Percentiles rank a stretch among this genome's conserved stretches.
Conservation (phyloP, 2,888 invertebrate species). For the Tinea trinotella region DNA sequence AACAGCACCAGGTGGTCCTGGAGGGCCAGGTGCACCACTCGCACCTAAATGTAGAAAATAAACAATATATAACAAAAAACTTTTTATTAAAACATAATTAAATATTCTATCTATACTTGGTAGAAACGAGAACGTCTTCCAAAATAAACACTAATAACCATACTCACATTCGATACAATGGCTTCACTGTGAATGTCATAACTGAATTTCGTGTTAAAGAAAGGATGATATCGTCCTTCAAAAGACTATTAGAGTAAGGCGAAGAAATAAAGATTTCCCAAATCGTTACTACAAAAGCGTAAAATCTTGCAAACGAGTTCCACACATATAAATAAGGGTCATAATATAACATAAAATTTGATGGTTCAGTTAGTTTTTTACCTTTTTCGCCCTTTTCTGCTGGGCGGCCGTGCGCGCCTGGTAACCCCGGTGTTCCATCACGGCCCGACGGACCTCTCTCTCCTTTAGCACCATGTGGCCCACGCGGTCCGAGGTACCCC, state of each 20-base stretch:
- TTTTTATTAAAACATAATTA: too few relatives aligned
- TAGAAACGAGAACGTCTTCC: too few relatives aligned
- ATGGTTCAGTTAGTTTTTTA: slow-evolving; percentile 65
- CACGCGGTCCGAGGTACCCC: slow-evolving; percentile 67
- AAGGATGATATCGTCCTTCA: background rate
- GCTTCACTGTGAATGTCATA: background rate
- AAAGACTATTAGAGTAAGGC: background rate
- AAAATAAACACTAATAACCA: too few relatives aligned
- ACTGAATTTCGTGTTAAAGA: background rate
- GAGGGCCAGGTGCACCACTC: slow-evolving; percentile 51
- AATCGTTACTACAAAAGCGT: slow-evolving; percentile 51
- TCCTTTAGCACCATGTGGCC: slow-evolving; percentile 76
- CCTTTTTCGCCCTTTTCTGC: slow-evolving; percentile 85
- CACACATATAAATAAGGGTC: slow-evolving; percentile 60
- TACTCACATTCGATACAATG: too few relatives aligned
- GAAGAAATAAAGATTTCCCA: slow-evolving; percentile 58
- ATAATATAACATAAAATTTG: slow-evolving; percentile 68
- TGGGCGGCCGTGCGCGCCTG: slow-evolving; percentile 70
- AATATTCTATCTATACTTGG: too few relatives aligned
- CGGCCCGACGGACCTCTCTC: slow-evolving; percentile 77
- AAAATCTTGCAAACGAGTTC: slow-evolving; percentile 60
- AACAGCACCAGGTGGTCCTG: slow-evolving; percentile 36
- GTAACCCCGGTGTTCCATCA: slow-evolving; percentile 77
- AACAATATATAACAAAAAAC: too few relatives aligned
- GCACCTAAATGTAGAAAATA: slow-evolving; percentile 33